Percentiles rank a stretch among this genome's conserved stretches.
Evolutionary conservation across 2,113 vertebrate species (phyloP).

Genomic region (Toxotes jaculatrix): DNA sequence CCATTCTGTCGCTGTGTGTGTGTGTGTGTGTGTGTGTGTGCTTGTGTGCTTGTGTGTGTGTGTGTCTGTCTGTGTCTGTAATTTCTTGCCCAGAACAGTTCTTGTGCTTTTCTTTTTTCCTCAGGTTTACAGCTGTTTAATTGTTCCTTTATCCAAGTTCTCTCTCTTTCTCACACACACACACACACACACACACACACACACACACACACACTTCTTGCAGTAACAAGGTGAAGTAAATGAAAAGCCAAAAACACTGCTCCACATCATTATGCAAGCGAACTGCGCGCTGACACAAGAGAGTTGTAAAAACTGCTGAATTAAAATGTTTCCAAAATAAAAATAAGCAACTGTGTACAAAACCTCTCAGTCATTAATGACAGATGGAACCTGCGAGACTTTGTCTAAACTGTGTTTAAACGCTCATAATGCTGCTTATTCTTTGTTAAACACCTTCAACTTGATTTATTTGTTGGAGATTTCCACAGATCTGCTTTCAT

Average conservation of each 20-base stretch:
- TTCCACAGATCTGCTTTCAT: conserved; percentile 1
- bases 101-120: conserved; percentile 29
- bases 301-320: conserved; percentile 47
- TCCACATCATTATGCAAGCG: conserved; percentile 52
- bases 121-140: conserved; percentile 71
- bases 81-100: conserved; percentile 59
- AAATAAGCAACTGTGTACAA: conserved; percentile 39
- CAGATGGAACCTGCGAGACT: conserved; percentile 34
- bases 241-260: conserved; percentile 43
- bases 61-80: conserved; percentile 40
- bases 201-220: conserved; percentile 5
- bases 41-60: conserved; percentile 35
- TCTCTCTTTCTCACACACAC: background rate
- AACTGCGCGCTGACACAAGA: conserved; percentile 35
- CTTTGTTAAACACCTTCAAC: conserved; percentile 4
- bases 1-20: conserved; percentile 61
- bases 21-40: conserved; percentile 13
- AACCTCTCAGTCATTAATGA: conserved; percentile 34
- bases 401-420: background rate
- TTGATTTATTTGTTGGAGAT: background rate
- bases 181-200: conserved; percentile 11
- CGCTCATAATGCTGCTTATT: background rate
- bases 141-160: conserved; percentile 54
- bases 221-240: conserved; percentile 56
- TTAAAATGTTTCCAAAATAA: conserved; percentile 36